Evolutionary conservation across 2,113 vertebrate genomes (phyloP), one percentile per base, ranked within the genome.

Genomic region (Eleginops maclovinus): DNA sequence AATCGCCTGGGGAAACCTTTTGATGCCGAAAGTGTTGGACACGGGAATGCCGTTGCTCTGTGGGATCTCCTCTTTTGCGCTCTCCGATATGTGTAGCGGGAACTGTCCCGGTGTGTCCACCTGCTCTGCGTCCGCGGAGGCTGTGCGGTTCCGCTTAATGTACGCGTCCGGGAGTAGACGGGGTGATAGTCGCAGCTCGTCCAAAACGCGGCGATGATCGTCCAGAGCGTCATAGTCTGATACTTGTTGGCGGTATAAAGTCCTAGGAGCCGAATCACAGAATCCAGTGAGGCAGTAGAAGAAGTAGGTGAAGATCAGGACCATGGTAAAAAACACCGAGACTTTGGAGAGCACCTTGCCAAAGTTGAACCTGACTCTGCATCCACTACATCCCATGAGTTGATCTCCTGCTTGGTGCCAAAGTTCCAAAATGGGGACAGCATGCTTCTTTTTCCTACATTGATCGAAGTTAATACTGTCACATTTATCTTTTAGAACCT

Each of bases 341-440:
- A 89, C 94, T 79, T 91, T 95, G 84, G 93, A 92, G 75, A 89
- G 94, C 84, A 83, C 92, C 85, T 93, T 93, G 36, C 94, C 91
- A 75, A 90, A 92, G 82, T 92, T 91, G 83, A 82, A 72, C 86
- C 91, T 91, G 81, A 88, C 87, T 91, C 91, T 93, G 91, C 90
- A 91, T 28, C 90, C 73, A 84, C 96, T 93, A 96, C 95, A 95
- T 95, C 96, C 96, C 96, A 96, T 96, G 90, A 93, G 93, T 93
- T 86, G 89, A 88, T 86, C 79, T 93, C 81, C 92, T 91, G 85
- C 87, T 82, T 87, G 56, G 72, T 81, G 86, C 62, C 79, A 75
- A 89, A 80, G 79, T 46, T 58, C 78, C 85, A 44, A 81, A 83
- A 92, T 84, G 72, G 71, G 70, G 91, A 88, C 91, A 93, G 83